Base-by-base conservation (phyloP, 2,888 invertebrate species). In the Macropis europaea region DNA sequence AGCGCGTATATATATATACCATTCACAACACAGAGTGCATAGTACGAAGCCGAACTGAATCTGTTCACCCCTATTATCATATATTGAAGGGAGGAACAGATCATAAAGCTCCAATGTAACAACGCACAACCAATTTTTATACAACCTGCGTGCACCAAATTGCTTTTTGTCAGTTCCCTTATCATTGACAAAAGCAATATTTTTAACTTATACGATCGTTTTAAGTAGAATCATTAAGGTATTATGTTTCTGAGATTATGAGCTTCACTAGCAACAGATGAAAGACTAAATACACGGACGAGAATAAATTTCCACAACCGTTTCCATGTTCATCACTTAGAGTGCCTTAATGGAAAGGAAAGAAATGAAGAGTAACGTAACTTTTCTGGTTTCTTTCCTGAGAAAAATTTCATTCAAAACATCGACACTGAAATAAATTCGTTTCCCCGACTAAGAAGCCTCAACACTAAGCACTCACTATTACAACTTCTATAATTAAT, bases 21-120 rank as follows among this genome's bases (percentile, higher is more conserved):
- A 89, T 88, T 90, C 90, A 90, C 90, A 90, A 90, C 90, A 88
- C 90, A 90, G 90, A 90, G 90, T 89, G 89, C 90, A 89, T 88
- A 90, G 89, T 89, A 89, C 89, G 88, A 89, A 90, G 89, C 89
- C 84, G 76, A 84, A 86, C 76, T 75, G 81, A 77, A 84, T 84
- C 82, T 77, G 81, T 85, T 83, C 72, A 73, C 73, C 80, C 79
- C 81, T 76, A 64, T 38, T 15, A 62, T 36, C 68, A 67, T 70
- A 70, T 34, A 24, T 45, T 22, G 26, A 62, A 56, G 72, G 60
- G 73, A 77, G 26, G 77, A 80, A 82, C 80, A 72, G 82, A 81
- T 83, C 79, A 69, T 42, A 50, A 87, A 87, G 85, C 85, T 77
- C 83, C 87, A 85, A 86, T 82, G 83, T 85, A 87, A 88, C 84